These are phyloP conservation scores for Oreochromis spilurus DNA, from an alignment of 2,113 vertebrate genomes.

Conservation along the genomic window DNA sequence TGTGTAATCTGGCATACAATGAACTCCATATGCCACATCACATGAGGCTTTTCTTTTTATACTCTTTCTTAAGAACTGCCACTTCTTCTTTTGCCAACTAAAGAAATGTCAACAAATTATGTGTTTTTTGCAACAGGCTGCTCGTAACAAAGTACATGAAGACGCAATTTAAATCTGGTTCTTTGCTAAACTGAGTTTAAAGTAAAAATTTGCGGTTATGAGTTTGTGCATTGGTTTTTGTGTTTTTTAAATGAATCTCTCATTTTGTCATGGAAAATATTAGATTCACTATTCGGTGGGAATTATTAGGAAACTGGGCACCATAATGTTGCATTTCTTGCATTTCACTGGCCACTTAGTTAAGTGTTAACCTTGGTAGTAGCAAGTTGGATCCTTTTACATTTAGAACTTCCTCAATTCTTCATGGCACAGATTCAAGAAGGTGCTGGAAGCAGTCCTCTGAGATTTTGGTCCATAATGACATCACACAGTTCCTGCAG, in stretches of 20 bases:
- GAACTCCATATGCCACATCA: neutral
- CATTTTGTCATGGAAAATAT: neutral
- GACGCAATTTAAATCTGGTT: neutral
- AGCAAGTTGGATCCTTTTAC: neutral
- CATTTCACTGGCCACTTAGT: neutral
- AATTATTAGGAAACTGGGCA: neutral
- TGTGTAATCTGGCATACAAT: neutral
- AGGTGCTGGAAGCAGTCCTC: neutral
- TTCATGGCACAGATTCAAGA: neutral
- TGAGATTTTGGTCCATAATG: neutral
- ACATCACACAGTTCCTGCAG: neutral
- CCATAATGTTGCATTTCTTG: neutral
- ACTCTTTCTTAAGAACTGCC: neutral
- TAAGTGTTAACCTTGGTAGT: accelerated
- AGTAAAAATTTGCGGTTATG: neutral
- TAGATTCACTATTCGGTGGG: neutral
- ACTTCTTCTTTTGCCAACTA: neutral
- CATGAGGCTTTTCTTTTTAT: neutral
- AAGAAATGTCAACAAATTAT: neutral
- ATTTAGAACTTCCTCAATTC: accelerated
- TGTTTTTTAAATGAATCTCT: neutral
- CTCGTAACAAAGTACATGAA: neutral
- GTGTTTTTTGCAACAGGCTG: neutral
- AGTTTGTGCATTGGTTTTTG: neutral
- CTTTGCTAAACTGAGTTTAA: neutral